These are phyloP conservation scores for Pluvianellus socialis DNA, from an alignment of 2,113 vertebrate genomes.

Conservation along the genomic window DNA sequence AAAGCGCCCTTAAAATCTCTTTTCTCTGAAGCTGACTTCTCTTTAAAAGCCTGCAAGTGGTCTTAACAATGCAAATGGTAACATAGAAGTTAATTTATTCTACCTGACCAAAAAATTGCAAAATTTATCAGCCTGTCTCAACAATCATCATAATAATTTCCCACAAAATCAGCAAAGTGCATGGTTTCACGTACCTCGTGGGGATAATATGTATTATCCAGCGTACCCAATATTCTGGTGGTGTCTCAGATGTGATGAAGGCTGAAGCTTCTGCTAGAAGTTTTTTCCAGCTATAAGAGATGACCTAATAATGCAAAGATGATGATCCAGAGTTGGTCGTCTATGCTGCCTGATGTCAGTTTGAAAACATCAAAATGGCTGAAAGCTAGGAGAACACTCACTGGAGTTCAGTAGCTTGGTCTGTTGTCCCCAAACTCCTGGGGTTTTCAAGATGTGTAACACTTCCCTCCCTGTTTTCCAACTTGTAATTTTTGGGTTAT, in stretches of 20 bases:
- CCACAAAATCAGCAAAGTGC: background rate
- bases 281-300: background rate
- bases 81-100: background rate
- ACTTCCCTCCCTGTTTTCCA: background rate
- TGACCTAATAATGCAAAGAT: background rate
- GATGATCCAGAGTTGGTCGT: background rate
- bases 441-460: background rate
- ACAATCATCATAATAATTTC: background rate
- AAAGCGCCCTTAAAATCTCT: background rate
- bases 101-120: background rate
- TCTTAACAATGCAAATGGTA: background rate
- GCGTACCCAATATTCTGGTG: background rate
- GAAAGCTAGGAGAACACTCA: background rate
- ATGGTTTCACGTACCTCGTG: background rate
- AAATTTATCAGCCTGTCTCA: background rate
- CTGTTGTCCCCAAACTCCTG: background rate
- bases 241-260: background rate
- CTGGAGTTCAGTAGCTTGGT: background rate
- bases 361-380: background rate
- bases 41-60: background rate
- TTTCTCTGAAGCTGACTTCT: background rate
- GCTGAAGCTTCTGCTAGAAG: background rate
- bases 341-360: background rate
- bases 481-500: background rate
- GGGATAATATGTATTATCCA: background rate